phyloP scores from a whole-genome alignment of 2,113 vertebrate genomes.

The Parotia lawesii region DNA sequence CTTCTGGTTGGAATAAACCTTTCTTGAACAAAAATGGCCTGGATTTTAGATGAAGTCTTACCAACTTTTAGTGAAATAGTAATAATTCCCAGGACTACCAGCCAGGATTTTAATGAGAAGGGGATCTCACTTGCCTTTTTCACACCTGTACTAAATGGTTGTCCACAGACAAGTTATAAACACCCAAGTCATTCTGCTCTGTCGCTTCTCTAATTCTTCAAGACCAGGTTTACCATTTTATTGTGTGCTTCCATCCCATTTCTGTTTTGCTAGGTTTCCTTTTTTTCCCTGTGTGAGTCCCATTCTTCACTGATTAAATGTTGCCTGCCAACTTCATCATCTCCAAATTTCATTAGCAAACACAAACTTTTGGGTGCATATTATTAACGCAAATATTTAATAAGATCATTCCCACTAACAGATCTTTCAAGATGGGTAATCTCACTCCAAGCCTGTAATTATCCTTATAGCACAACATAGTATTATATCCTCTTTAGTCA shows the following conservation, averaged over 20 bases:
- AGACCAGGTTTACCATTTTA: not conserved
- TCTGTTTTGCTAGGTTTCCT: not conserved
- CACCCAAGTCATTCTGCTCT: not conserved
- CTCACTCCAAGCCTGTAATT: conserved; percentile 39
- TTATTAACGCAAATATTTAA: conserved; percentile 49
- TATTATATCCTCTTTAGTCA: conserved; percentile 34
- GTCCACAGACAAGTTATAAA: not conserved
- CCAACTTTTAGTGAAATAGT: not conserved
- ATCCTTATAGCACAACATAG: conserved; percentile 5
- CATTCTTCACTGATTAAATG: not conserved
- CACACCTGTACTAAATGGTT: not conserved
- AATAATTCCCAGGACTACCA: not conserved
- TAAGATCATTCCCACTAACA: not conserved
- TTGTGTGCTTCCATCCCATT: not conserved
- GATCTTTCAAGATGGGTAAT: conserved; percentile 28
- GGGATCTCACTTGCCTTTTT: not conserved
- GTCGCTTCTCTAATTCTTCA: not conserved
- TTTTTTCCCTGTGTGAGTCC: not conserved
- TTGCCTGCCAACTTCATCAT: not conserved
- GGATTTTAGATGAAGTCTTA: not conserved
- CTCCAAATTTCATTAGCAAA: conserved; percentile 28
- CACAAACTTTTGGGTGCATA: not conserved
- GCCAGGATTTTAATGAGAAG: not conserved
- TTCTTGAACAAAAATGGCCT: not conserved
- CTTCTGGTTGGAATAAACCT: not conserved